Evolutionary conservation across 2,888 invertebrate species (phyloP).

Genomic region (Epiblema foenella): DNA sequence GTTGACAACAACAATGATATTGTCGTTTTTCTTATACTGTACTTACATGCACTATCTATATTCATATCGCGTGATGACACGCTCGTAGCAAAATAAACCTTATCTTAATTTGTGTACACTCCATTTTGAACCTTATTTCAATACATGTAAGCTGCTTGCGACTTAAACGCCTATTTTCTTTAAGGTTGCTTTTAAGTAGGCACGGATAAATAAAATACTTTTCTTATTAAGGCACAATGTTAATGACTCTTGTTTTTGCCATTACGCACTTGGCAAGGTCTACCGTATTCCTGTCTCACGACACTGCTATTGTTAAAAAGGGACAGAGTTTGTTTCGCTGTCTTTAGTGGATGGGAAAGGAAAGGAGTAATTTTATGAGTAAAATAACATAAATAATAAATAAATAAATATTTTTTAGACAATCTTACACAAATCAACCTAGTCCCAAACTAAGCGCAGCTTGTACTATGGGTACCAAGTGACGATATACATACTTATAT

Average conservation of each 20-base stretch:
- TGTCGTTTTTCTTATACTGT: neutral
- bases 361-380: no score
- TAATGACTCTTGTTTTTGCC: constrained; percentile 13
- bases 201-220: constrained; percentile 6
- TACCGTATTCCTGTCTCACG: neutral
- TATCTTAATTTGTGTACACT: neutral
- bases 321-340: neutral
- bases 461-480: no score
- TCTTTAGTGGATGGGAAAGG: no score
- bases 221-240: constrained; percentile 9
- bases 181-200: neutral
- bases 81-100: neutral
- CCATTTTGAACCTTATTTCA: neutral
- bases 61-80: constrained; percentile 7
- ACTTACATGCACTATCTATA: neutral
- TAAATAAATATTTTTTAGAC: no score
- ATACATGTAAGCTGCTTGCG: neutral
- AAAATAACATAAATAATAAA: no score
- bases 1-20: neutral
- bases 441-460: no score
- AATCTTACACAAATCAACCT: no score
- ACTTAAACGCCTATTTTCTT: neutral
- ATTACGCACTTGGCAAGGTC: neutral
- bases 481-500: no score
- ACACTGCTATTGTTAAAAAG: neutral